Evolutionary conservation across 37 sponge, comb jelly and placozoan species (phyloP), one percentile per base, ranked within the genome.

Genomic region (Ianthella basta): DNA sequence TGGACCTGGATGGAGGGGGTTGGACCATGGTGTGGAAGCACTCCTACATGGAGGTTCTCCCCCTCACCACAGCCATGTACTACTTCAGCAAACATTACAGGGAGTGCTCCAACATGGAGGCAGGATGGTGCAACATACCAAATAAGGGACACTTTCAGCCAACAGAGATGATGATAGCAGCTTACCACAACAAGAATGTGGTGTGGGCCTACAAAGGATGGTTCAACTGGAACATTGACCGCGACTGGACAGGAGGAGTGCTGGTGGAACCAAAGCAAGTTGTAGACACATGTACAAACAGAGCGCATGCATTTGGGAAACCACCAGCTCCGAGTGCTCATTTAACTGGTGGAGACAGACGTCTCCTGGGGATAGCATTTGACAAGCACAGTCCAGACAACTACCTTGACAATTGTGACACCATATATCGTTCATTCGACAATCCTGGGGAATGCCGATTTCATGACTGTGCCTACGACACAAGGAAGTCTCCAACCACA

Each of bases 11-110:
- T 63, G 82, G 82, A 27, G 82, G 82, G 36, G 82, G 82, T 12
- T 82, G 82, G 82, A 82, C 82, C 23, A 36, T 82, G 34, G 82
- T 82, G 24, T 82, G 82, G 82, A 59, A 82, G 40, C 82, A 82
- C 50, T 82, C 82, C 36, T 82, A 82, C 82, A 63, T 82, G 82
- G 82, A 82, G 40, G 65, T 64, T 21, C 21, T n/a, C 27, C 82
- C 82, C 20, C 82, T 82, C 66, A 63, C 41, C 36, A 59, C 59
- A 4, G 40, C 25, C 67, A 82, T 82, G 82, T 59, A 82, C 41
- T 82, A 82, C 50, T 82, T 82, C 82, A 63, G 65, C 36, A n/a
- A 82, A 6, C 44, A 82, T 41, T 36, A 65, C 60, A 57, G 34
- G 44, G 30, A 20, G 32, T 82, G 82, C 39, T 32, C 67, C 44